Evolutionary conservation across 2,888 invertebrate genomes (phyloP).

Genomic region (Oxyteleia sp.): DNA sequence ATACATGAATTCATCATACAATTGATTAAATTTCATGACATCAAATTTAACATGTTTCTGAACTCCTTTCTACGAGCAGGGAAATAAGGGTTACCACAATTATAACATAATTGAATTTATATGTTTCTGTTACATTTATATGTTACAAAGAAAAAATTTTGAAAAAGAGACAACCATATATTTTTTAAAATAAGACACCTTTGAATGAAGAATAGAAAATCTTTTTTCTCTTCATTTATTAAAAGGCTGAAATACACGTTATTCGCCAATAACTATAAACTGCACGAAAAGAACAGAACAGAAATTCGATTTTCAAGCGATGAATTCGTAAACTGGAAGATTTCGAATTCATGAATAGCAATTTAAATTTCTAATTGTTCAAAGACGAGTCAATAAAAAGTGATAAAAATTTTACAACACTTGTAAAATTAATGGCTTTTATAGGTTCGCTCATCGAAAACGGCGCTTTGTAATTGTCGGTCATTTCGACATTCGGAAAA

Average conservation of each 20-base stretch:
- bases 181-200: too few species aligned
- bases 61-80: too few species aligned
- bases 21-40: too few species aligned
- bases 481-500: background rate
- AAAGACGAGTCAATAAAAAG: background rate
- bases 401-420: background rate
- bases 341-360: slow-evolving; percentile 1
- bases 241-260: background rate
- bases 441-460: background rate
- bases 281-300: background rate
- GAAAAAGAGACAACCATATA: too few species aligned
- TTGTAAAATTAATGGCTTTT: background rate
- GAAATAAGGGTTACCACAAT: too few species aligned
- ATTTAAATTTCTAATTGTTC: background rate
- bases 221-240: background rate
- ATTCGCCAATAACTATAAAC: background rate
- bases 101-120: too few species aligned
- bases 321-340: background rate
- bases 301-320: background rate
- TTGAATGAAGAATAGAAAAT: too few species aligned
- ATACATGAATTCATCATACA: too few species aligned
- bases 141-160: too few species aligned
- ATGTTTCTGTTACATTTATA: too few species aligned
- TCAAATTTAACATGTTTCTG: too few species aligned
- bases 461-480: background rate